Conservation (phyloP, 2,797 vertebrate species). For the Ctenochaetus hawaiiensis region DNA sequence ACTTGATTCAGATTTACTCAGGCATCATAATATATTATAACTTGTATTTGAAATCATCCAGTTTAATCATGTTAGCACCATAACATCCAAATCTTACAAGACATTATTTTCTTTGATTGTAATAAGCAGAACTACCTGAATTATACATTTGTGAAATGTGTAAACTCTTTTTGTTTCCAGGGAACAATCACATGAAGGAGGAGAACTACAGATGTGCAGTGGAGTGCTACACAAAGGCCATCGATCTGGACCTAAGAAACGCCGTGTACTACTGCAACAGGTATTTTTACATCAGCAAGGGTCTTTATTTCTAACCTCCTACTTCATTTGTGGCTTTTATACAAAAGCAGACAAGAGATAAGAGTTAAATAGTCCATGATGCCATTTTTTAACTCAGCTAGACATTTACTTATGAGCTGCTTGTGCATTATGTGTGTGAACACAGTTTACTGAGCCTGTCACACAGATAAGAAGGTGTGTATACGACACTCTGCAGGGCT, state of each 20-base stretch:
- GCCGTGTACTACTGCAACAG: conserved; percentile 99
- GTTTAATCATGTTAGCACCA: too few relatives aligned
- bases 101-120: too few relatives aligned
- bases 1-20: too few relatives aligned
- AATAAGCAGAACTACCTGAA: too few relatives aligned
- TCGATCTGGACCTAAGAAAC: conserved; percentile 94
- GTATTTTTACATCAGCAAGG: conserved; percentile 61
- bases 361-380: neutral
- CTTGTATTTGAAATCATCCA: too few relatives aligned
- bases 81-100: too few relatives aligned
- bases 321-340: neutral
- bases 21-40: too few relatives aligned
- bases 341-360: neutral
- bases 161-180: conserved; percentile 75
- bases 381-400: neutral
- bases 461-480: neutral
- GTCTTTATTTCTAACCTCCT: neutral
- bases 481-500: conserved; percentile 83
- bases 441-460: neutral
- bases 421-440: conserved; percentile 15
- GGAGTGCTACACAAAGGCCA: conserved; percentile 94
- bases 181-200: conserved; percentile 99
- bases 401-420: neutral
- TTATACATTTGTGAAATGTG: neutral
- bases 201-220: conserved; percentile 95